Evolutionary conservation across 2,113 vertebrate species (phyloP), one percentile per base, ranked within the genome.

Genomic region (Oceanodroma tethys): DNA sequence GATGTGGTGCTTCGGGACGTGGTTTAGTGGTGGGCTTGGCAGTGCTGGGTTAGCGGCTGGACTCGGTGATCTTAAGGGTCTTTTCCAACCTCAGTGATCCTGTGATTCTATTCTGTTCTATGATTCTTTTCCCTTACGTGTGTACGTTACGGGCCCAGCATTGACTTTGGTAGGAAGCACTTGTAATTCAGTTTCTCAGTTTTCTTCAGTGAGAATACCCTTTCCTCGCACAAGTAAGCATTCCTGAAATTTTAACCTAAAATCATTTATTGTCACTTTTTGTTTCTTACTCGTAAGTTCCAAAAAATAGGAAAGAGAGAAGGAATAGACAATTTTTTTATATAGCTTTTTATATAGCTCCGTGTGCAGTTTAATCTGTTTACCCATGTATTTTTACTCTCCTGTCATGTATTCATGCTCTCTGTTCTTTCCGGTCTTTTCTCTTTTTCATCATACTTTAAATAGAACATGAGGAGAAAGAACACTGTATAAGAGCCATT

Each of bases 21-120:
- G 42, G 34, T 2, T 17, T 29, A 32, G 15, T 29, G 42, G 5
- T 56, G 34, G 7, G 1, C 17, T 34, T 60, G 50, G 27, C 21
- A 43, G 15, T 3, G 27, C 1, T 45, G 4, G 21, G 32, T 10
- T 18, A 4, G 19, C 0, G 1, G n/a, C 20, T 71, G 40, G 50
- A 30, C 15, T 30, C 2, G 0, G 6, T 17, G 26, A 34, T 4
- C 36, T 20, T 16, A 6, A 50, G 5, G 7, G 5, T 52, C 23
- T 52, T 68, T 59, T 32, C 63, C 40, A 56, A 2, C 1, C 10
- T 11, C 7, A 48, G 2, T 4, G 9, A 25, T 19, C 2, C 19
- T 6, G 1, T 7, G 26, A 42, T 27, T n/a, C 17, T 23, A 3
- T 11, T 65, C 12, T 55, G 5, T 25, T 58, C 58, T 18, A 6